phyloP scores from a whole-genome alignment of 2,888 invertebrate genomes.

The Cerceris ruficornis region DNA sequence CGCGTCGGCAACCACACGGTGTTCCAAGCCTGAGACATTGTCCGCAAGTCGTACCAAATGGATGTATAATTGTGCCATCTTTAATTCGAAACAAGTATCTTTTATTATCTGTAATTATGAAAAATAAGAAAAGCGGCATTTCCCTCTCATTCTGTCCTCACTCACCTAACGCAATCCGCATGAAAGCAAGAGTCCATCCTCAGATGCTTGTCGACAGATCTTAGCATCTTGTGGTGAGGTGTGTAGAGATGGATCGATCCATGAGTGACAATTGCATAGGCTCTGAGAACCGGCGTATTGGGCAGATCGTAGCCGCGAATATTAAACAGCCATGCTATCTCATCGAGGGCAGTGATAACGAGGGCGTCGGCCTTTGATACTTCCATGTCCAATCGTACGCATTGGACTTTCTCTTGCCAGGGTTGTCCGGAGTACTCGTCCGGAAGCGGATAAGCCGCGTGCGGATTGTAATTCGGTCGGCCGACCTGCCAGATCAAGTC shows the following conservation, averaged over 20 bases:
- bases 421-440: constrained; percentile 84
- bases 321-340: constrained; percentile 94
- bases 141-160: background rate
- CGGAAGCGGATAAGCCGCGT: constrained; percentile 85
- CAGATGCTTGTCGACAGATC: constrained; percentile 81
- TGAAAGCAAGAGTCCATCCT: constrained; percentile 85
- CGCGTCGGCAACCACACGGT: constrained; percentile 87
- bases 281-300: constrained; percentile 90
- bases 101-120: background rate
- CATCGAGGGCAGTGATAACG: constrained; percentile 93
- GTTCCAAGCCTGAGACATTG: constrained; percentile 85
- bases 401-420: constrained; percentile 90
- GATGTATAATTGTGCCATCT: constrained; percentile 88
- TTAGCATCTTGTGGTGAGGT: constrained; percentile 85
- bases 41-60: constrained; percentile 88
- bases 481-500: constrained; percentile 90
- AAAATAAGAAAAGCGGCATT: background rate
- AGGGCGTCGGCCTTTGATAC: constrained; percentile 88
- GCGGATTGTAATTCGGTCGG: constrained; percentile 84
- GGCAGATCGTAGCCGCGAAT: constrained; percentile 93
- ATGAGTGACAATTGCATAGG: constrained; percentile 88
- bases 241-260: constrained; percentile 88
- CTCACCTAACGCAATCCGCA: constrained; percentile 86
- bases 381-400: constrained; percentile 86
- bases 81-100: constrained; percentile 14